These are phyloP conservation scores for Crenichthys baileyi DNA, from an alignment of 2,797 vertebrate species.

Conservation along the genomic window DNA sequence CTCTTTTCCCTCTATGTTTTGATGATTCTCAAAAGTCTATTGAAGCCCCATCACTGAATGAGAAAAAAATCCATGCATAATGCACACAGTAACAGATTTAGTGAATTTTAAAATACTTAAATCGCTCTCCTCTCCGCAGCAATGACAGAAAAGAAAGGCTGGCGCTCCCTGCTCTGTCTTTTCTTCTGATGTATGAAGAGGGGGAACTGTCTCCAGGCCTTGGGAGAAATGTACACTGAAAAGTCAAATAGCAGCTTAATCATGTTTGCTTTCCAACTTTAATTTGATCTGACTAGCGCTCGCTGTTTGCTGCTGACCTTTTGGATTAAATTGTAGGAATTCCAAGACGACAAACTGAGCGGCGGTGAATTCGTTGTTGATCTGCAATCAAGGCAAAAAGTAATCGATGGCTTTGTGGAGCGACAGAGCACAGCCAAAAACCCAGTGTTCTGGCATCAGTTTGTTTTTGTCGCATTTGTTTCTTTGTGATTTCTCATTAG, in stretches of 20 bases:
- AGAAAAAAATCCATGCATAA: constrained; percentile 54
- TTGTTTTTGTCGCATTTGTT: constrained; percentile 35
- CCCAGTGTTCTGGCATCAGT: constrained; percentile 9
- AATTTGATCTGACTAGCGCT: constrained; percentile 44
- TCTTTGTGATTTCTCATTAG: constrained; percentile 32
- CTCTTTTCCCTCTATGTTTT: constrained; percentile 38
- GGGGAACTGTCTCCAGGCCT: constrained; percentile 22
- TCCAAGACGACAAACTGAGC: constrained; percentile 8
- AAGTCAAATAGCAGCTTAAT: constrained; percentile 58
- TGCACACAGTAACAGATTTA: constrained; percentile 63
- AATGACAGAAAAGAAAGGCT: constrained; percentile 51
- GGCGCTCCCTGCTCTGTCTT: constrained; percentile 49
- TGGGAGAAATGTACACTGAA: constrained; percentile 47
- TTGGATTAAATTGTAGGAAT: constrained; percentile 38
- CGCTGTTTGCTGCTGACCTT: constrained; percentile 54
- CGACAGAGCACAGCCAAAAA: constrained; percentile 7
- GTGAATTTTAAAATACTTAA: constrained; percentile 58
- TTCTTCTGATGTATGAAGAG: constrained; percentile 27
- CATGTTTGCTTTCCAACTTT: constrained; percentile 33
- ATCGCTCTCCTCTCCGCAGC: constrained; percentile 42
- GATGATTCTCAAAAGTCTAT: constrained; percentile 54
- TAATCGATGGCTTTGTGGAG: constrained; percentile 37
- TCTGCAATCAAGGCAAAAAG: constrained; percentile 32
- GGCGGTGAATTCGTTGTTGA: neutral
- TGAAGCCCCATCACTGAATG: constrained; percentile 53